Conservation (phyloP, 2,888 invertebrate species). For the Lomographa bimaculata region DNA sequence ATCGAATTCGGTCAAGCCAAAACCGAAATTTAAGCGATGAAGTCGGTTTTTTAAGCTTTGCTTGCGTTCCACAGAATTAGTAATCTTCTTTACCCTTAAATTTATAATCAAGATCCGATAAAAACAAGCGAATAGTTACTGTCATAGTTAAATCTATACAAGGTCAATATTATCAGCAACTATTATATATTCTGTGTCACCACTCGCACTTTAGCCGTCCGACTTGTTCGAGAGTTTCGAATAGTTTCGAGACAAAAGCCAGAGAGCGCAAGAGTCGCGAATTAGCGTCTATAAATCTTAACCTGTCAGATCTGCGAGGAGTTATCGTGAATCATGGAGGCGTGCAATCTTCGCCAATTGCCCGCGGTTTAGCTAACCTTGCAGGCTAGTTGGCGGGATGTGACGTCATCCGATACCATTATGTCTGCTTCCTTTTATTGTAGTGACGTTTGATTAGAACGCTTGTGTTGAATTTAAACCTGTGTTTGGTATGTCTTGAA, state of each 20-base stretch:
- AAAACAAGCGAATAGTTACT: too few species aligned
- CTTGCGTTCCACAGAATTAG: too few species aligned
- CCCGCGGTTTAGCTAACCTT: conserved; percentile 47
- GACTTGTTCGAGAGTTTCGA: too few species aligned
- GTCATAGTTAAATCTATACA: too few species aligned
- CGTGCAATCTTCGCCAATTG: conserved; percentile 69
- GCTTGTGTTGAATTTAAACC: conserved; percentile 3
- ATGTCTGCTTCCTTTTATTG: conserved; percentile 41
- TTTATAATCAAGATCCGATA: too few species aligned
- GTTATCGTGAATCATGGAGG: conserved; percentile 61
- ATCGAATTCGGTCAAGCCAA: too few species aligned
- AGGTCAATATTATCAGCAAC: too few species aligned
- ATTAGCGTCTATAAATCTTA: conserved; percentile 45
- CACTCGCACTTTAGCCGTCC: conserved; percentile 11
- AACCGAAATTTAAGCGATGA: too few species aligned
- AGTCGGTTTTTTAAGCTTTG: too few species aligned
- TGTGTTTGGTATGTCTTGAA: too few species aligned
- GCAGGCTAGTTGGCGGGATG: conserved; percentile 48
- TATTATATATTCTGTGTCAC: too few species aligned
- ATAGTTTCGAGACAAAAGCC: conserved; percentile 22
- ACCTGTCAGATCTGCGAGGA: conserved; percentile 45
- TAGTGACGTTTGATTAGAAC: conserved; percentile 29
- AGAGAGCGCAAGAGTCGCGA: conserved; percentile 35
- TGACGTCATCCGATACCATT: conserved; percentile 50
- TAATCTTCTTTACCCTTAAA: too few species aligned